These are phyloP conservation scores for Nephrocerus scutellatus DNA, from an alignment of 2,888 invertebrate genomes.

Conservation along the genomic window DNA sequence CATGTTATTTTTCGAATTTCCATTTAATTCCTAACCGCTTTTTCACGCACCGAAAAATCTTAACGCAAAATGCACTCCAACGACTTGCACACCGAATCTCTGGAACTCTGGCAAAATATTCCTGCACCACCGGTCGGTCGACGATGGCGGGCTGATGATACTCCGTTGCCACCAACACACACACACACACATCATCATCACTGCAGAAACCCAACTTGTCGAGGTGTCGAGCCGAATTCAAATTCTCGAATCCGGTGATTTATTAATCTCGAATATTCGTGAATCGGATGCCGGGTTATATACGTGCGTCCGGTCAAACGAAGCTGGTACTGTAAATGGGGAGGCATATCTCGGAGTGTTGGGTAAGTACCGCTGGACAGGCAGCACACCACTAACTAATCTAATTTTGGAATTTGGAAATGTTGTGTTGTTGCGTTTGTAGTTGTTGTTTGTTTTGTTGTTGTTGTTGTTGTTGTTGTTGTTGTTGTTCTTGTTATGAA, in stretches of 20 bases:
- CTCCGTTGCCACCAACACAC: conserved; percentile 19
- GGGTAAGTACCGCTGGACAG: conserved; percentile 52
- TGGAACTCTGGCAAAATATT: too few relatives aligned
- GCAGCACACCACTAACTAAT: not conserved
- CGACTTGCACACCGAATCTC: too few relatives aligned
- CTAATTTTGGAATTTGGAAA: not conserved
- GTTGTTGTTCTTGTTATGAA: not conserved
- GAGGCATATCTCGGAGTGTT: conserved; percentile 76
- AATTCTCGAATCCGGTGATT: conserved; percentile 77
- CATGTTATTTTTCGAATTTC: too few relatives aligned
- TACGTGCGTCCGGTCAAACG: conserved; percentile 81
- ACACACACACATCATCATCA: conserved; percentile 15
- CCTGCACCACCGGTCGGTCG: too few relatives aligned
- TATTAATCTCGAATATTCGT: conserved; percentile 79
- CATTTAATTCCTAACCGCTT: too few relatives aligned
- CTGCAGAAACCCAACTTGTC: conserved; percentile 55
- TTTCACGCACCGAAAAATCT: too few relatives aligned
- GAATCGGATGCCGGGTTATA: conserved; percentile 82
- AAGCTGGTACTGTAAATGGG: conserved; percentile 78
- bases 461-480: not conserved
- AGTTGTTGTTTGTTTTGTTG: not conserved
- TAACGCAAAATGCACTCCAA: too few relatives aligned
- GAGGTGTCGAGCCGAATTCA: conserved; percentile 71
- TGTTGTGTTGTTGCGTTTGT: not conserved
- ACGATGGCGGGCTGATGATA: too few relatives aligned